Percentiles rank a stretch among this genome's conserved stretches.
phyloP scores from a whole-genome alignment of 2,888 invertebrate species.

The Antheraea assamensis region DNA sequence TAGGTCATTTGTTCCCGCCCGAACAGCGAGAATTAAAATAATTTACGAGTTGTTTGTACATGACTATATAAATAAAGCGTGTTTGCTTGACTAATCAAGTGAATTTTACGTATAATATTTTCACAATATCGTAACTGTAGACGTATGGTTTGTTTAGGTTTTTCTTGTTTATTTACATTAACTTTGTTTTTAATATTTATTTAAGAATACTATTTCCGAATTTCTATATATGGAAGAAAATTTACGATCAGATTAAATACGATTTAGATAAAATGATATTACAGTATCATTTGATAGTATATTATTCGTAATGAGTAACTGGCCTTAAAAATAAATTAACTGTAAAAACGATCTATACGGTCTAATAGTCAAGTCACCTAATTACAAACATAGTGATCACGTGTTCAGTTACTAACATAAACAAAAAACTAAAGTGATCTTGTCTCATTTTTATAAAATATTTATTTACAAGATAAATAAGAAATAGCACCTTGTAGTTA shows the following conservation, averaged over 20 bases:
- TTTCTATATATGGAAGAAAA: not conserved
- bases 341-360: not conserved
- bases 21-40: conserved; percentile 49
- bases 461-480: not conserved
- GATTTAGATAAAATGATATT: not conserved
- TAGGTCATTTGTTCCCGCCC: conserved; percentile 66
- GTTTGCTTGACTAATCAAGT: conserved; percentile 13
- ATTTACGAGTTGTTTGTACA: conserved; percentile 26
- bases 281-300: too few relatives aligned
- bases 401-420: not conserved
- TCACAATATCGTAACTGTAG: not conserved
- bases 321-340: not conserved
- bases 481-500: not conserved
- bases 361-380: not conserved
- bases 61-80: conserved; percentile 16
- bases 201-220: not conserved
- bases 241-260: not conserved
- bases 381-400: not conserved
- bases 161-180: not conserved
- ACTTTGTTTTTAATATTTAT: not conserved
- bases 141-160: not conserved
- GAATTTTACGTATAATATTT: not conserved
- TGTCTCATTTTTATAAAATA: not conserved
- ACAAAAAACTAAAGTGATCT: not conserved
- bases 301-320: not conserved